These are phyloP conservation scores for Lumbricus terrestris DNA, from an alignment of 2,888 invertebrate genomes.

Conservation along the genomic window DNA sequence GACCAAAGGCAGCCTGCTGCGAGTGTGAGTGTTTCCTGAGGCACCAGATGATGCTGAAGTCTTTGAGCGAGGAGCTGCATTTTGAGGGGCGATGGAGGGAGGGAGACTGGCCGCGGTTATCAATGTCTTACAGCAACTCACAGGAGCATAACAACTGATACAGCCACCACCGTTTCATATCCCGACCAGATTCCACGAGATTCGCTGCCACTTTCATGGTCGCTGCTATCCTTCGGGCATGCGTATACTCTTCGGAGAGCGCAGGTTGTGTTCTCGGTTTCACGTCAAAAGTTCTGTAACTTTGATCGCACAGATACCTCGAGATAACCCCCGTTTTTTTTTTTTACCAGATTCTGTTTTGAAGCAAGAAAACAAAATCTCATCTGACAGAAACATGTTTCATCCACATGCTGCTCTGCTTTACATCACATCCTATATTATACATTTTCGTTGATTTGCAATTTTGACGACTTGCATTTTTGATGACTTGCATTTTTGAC, in stretches of 20 bases:
- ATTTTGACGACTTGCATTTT: no score
- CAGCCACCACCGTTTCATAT: background rate
- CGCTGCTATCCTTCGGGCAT: background rate
- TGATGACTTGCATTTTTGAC: no score
- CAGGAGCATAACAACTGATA: background rate
- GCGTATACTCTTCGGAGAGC: background rate
- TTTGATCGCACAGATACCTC: background rate
- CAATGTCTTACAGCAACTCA: slow-evolving; percentile 3
- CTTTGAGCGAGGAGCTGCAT: background rate
- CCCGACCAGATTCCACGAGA: background rate
- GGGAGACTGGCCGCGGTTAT: background rate
- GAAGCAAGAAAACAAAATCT: background rate
- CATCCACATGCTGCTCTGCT: background rate
- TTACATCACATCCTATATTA: background rate
- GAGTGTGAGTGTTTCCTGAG: background rate
- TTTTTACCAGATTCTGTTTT: background rate
- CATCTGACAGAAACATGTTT: background rate
- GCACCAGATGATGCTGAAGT: background rate
- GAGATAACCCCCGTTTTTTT: background rate
- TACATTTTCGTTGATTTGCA: no score
- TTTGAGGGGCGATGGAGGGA: background rate
- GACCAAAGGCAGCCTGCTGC: background rate
- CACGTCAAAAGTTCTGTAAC: slow-evolving; percentile 3
- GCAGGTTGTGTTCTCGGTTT: background rate
- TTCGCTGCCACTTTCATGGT: background rate